Base-by-base conservation (phyloP, 2,797 vertebrate genomes). In the Pipistrellus kuhlii region DNA sequence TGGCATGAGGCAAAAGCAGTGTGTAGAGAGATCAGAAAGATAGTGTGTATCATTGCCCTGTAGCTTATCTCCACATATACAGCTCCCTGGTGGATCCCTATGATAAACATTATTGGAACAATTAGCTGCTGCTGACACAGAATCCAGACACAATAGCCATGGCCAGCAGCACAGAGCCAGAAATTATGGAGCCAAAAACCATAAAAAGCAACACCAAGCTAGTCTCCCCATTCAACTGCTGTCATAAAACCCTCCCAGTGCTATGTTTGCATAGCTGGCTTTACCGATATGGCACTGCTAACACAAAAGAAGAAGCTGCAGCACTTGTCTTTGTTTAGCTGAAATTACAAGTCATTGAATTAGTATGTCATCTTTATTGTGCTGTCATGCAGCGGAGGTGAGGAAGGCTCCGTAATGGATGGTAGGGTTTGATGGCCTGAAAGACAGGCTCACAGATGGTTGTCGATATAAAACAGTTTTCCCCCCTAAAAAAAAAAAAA, bases 311-410 rank as follows among this genome's bases (percentile, higher is more conserved):
- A 98, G 97, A 98, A 97, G 97, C 97, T 96, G 97, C 98, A 97
- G 98, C 98, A 97, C 98, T 98, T 97, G 97, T 97, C 98, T 98
- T 98, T 98, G 98, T 98, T 98, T 98, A 98, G 98, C 97, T 98
- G 98, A 98, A 98, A 98, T 99, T 98, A 98, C 98, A 99, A 98
- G 98, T 98, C 98, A 98, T 98, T 98, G 98, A 98, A 99, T 98
- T 98, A 98, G 98, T 98, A 98, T 98, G 98, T 99, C 98, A 98
- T 98, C 98, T 99, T 98, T 99, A 98, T 98, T 98, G 98, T 96
- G 80, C 98, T 99, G 98, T 98, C 98, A 98, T 97, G 97, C 98
- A 96, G 97, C 17, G 9, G 98, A 98, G 98, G 98, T 98, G 98
- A 98, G 98, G 97, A 98, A 98, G 97, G 97, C 96, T 98, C 96